Evolutionary conservation across 2,888 invertebrate species (phyloP).

Genomic region (Nomada hirtipes): DNA sequence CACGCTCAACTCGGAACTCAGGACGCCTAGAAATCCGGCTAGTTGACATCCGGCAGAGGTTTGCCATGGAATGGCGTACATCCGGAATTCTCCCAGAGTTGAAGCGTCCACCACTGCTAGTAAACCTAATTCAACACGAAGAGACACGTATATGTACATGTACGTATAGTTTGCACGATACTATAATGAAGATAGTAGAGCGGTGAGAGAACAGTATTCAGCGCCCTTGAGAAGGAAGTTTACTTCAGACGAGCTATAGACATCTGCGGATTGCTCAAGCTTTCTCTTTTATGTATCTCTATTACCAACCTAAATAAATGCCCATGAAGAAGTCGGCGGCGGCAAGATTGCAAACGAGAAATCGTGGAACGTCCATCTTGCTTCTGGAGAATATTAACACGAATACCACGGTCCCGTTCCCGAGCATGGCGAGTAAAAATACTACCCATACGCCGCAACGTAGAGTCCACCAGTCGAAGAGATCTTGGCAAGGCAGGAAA

Average conservation of each 20-base stretch:
- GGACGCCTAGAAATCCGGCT: slow-evolving; percentile 97
- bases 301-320: slow-evolving; percentile 90
- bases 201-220: too few relatives aligned
- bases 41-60: slow-evolving; percentile 96
- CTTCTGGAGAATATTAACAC: slow-evolving; percentile 95
- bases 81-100: slow-evolving; percentile 97
- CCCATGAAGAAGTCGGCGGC: slow-evolving; percentile 99
- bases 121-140: slow-evolving; percentile 87
- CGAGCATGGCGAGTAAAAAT: slow-evolving; percentile 96
- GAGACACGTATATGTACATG: too few relatives aligned
- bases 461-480: slow-evolving; percentile 99
- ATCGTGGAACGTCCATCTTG: slow-evolving; percentile 98
- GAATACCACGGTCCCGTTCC: slow-evolving; percentile 98
- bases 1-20: slow-evolving; percentile 97
- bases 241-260: neutral
- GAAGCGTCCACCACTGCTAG: slow-evolving; percentile 98
- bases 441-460: slow-evolving; percentile 99
- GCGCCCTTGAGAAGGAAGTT: too few relatives aligned
- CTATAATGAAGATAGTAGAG: too few relatives aligned
- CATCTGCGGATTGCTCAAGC: neutral
- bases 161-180: too few relatives aligned
- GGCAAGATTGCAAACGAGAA: slow-evolving; percentile 98
- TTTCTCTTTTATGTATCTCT: too few relatives aligned
- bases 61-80: slow-evolving; percentile 99
- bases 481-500: slow-evolving; percentile 97